These are phyloP conservation scores for Leptobrachium leishanense DNA, from an alignment of 2,113 vertebrate genomes.

Conservation along the genomic window DNA sequence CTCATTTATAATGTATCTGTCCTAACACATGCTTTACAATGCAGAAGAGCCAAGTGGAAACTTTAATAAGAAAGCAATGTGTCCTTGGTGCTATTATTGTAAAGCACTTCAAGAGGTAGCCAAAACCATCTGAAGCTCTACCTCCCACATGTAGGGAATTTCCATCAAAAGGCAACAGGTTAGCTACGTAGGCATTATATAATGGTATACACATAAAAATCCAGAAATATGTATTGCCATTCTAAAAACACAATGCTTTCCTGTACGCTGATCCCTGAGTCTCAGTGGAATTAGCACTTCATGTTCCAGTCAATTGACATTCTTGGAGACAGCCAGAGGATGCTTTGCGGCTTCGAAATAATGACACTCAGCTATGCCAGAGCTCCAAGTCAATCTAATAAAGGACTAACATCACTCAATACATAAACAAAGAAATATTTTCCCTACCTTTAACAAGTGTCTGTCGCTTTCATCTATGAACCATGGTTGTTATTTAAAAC, in stretches of 20 bases:
- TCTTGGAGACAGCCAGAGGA: neutral
- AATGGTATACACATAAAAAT: neutral
- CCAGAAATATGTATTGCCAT: neutral
- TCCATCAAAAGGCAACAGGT: neutral
- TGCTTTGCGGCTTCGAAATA: slow-evolving; percentile 1
- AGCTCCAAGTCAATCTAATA: slow-evolving; percentile 4
- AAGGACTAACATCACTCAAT: slow-evolving; percentile 12
- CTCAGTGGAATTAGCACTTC: slow-evolving; percentile 18
- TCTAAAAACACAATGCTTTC: slow-evolving; percentile 8
- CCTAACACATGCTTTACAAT: neutral
- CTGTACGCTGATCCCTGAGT: slow-evolving; percentile 2
- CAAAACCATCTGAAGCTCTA: neutral
- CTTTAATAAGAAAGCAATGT: neutral
- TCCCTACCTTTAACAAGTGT: neutral
- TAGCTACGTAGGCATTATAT: neutral
- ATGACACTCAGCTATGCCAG: slow-evolving; percentile 13
- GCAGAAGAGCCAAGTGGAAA: neutral
- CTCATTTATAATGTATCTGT: neutral
- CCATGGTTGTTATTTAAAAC: no score
- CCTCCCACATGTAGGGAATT: neutral
- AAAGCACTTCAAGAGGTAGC: neutral
- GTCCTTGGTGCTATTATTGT: slow-evolving; percentile 5
- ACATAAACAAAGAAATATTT: slow-evolving; percentile 6
- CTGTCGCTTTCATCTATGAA: no score
- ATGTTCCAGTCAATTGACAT: neutral